Base-by-base conservation (phyloP, 2,888 invertebrate genomes). In the Ischnura elegans region DNA sequence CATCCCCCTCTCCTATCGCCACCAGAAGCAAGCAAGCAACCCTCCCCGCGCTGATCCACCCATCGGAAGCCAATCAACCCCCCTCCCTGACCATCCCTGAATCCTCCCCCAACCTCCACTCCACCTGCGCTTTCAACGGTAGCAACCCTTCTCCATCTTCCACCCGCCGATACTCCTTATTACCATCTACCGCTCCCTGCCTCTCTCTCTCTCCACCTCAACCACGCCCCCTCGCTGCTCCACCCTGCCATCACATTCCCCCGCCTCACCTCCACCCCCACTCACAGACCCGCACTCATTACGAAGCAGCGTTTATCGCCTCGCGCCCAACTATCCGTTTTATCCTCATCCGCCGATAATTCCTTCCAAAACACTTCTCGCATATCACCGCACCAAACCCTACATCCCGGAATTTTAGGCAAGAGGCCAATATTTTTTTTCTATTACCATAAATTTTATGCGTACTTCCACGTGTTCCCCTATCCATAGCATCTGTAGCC, bases 111-210 rank as follows among this genome's bases (percentile, higher is more conserved):
- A 16, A 19, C 55, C 6, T 42, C 42, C 61, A 29, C 51, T 36
- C 87, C 87, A 87, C 46, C 87, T 21, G 29, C 47, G 87, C 55
- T 87, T 55, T 87, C 87, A 87, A 90, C 90, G 90, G 90, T 90
- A 90, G 90, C 90, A 87, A 55, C 87, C 87, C 55, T 46, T 87
- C 46, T 51, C 51, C 47, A 16, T 42, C 21, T 87, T 13, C 84
- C 16, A 2, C 43, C 29, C n/a, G 25, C 86, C 86, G 43, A 25
- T 43, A 8, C 43, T 46, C 16, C 85, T 43, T 21, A 43, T 61
- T 85, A 42, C 51, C 51, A 51, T 45, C 19, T 19, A 2, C 43
- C 45, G 46, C 86, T 46, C 86, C n/a, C 1, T 46, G 2, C 76
- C 1, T 76, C 76, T 86, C 86, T 16, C 85, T 85, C 36, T 25